Base-by-base conservation (phyloP, 1,140 invertebrate species). In the Galleria mellonella region DNA sequence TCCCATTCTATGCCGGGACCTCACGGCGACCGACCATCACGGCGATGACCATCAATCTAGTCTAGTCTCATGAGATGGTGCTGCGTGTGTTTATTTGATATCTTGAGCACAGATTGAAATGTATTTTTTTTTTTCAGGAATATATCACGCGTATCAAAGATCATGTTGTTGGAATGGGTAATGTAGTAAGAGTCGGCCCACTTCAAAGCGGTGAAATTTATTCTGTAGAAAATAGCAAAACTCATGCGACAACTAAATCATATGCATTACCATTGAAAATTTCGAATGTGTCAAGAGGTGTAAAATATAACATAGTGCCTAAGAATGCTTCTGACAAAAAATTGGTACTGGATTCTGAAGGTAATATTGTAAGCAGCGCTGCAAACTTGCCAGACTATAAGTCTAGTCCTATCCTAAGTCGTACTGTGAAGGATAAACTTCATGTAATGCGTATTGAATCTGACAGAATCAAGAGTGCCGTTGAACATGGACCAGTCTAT, bases 121-220 rank as follows among this genome's bases (percentile, higher is more conserved):
- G 9, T 29, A 29, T 29, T 47, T 53, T 66, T 47, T 55, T 28
- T 48, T 78, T 90, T 49, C 86, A 91, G 72, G 90, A 91, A 66
- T 92, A 92, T 62, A 89, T 91, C 6, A 87, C 88, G 1, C 88
- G 89, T 43, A 87, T 91, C 43, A 89, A 91, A 47, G 87, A 90
- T 31, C 87, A 89, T 68, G 89, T 89, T 38, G 90, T 91, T 0
- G 91, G 91, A 17, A 87, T 89, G 75, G 89, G 89, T 32, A 88
- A 88, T 47, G 87, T 90, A 7, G 89, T 89, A 4, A 76, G 89
- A 43, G 82, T 90, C 6, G 87, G 79, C 0, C 83, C 82, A 23
- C 63, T 87, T 8, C 78, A 86, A 48, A 87, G 64, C 53, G 84
- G 84, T 11, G 83, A 87, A 57, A 55, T 82, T 12, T 75, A 69